These are phyloP conservation scores for Plebejus melissa DNA, from an alignment of 2,888 invertebrate genomes.

Conservation along the genomic window DNA sequence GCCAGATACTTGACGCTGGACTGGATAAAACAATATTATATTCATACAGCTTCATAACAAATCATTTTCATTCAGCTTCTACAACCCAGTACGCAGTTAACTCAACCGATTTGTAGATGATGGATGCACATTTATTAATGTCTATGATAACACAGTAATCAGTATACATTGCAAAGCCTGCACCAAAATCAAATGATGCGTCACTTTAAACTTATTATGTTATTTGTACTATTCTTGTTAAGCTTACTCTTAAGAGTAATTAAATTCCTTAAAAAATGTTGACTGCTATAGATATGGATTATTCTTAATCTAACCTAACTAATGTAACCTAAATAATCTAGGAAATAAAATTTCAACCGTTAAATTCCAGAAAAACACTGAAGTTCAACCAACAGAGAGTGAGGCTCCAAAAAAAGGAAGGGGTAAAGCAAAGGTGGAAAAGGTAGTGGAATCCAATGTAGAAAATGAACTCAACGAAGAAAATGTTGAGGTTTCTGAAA, in stretches of 20 bases:
- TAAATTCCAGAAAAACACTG: slow-evolving; percentile 61
- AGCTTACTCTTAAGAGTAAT: no score
- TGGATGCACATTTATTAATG: no score
- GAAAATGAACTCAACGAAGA: slow-evolving; percentile 47
- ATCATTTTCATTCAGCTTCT: no score
- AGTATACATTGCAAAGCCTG: neutral
- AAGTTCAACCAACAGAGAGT: slow-evolving; percentile 54
- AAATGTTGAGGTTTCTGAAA: slow-evolving; percentile 40
- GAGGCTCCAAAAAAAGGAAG: slow-evolving; percentile 62
- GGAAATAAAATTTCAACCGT: slow-evolving; percentile 12
- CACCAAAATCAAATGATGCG: neutral
- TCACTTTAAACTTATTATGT: neutral
- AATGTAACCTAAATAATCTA: neutral
- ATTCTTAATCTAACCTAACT: neutral
- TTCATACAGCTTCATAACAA: no score
- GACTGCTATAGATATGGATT: neutral
- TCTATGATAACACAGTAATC: no score
- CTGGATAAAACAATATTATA: no score
- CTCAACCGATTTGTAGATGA: no score
- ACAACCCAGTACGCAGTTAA: no score
- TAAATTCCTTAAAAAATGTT: neutral
- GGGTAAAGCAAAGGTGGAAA: slow-evolving; percentile 55
- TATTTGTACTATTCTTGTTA: neutral
- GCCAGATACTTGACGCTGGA: no score
- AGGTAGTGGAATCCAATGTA: slow-evolving; percentile 43